Evolutionary conservation across 2,113 vertebrate species (phyloP).

Genomic region (Antechinus stuartii): DNA sequence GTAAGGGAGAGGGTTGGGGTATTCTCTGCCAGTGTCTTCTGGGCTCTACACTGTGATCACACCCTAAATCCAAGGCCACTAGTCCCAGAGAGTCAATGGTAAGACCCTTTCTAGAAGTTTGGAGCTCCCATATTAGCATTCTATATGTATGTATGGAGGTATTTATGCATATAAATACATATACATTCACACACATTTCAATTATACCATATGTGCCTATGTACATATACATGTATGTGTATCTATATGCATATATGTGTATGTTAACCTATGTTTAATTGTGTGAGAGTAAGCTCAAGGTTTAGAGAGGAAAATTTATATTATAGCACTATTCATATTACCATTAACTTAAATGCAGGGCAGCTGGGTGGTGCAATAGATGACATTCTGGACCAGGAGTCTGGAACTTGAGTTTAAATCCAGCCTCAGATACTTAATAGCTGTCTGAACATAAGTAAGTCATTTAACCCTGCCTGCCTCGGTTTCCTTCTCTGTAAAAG

Average conservation of each 20-base stretch:
- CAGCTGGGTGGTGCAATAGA: neutral
- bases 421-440: neutral
- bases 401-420: neutral
- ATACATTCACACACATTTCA: too few species aligned
- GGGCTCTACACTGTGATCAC: neutral
- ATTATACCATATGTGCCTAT: too few species aligned
- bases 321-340: neutral
- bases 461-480: neutral
- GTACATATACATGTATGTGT: too few species aligned
- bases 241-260: too few species aligned
- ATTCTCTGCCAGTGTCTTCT: neutral
- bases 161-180: too few species aligned
- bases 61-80: too few species aligned
- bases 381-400: neutral
- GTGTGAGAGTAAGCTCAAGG: neutral
- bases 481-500: neutral
- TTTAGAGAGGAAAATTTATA: neutral
- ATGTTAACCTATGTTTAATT: neutral
- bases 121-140: neutral
- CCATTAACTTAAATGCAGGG: neutral
- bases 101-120: neutral
- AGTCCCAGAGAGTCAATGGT: too few species aligned
- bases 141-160: neutral
- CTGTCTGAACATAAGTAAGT: neutral
- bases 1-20: rapidly evolving